Conservation (phyloP, 1,140 invertebrate genomes). For the Diuraphis noxia region DNA sequence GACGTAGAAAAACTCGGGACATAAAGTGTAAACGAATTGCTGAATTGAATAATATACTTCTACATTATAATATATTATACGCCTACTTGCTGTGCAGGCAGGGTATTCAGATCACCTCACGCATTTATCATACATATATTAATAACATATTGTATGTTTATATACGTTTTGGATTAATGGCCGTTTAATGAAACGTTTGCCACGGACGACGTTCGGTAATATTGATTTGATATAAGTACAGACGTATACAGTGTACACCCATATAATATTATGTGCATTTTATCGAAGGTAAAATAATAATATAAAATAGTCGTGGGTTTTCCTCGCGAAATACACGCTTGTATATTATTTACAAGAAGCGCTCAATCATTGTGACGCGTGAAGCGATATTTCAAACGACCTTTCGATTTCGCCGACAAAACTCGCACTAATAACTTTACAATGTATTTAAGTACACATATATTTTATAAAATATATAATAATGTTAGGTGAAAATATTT, state of each 20-base stretch:
- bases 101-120: neutral
- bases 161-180: neutral
- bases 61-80: neutral
- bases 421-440: neutral
- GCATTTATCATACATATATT: neutral
- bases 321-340: neutral
- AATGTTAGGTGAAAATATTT: neutral
- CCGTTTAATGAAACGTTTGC: neutral
- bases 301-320: neutral
- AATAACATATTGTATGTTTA: neutral
- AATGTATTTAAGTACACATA: neutral
- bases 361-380: neutral
- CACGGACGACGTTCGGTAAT: neutral
- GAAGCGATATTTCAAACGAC: neutral
- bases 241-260: neutral
- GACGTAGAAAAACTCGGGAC: neutral
- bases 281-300: neutral
- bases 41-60: neutral
- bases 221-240: neutral
- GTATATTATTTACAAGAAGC: neutral
- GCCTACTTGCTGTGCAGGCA: neutral
- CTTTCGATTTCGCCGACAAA: slow-evolving; percentile 8
- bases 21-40: neutral
- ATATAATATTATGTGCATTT: neutral
- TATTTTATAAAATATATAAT: neutral